Evolutionary conservation across 2,113 vertebrate species (phyloP), one percentile per base, ranked within the genome.

Genomic region (Columba livia): DNA sequence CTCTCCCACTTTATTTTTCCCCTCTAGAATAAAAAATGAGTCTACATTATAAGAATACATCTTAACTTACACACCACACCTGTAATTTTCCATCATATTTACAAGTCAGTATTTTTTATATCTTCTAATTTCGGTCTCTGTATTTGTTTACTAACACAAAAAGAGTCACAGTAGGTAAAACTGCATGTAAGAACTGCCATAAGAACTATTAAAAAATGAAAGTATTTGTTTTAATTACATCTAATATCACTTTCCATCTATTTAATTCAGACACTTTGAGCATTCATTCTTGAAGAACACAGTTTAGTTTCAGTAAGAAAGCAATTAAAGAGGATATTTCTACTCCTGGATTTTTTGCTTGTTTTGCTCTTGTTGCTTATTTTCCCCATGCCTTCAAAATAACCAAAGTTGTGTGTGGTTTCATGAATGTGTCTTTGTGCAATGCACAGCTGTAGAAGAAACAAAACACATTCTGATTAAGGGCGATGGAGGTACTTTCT

Each of bases 361-460:
- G 53, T 51, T 96, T 90, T 85, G 31, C 23, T 88, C 40, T 36
- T 36, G 6, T 58, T 83, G 4, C 17, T 83, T 79, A 28, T 94
- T 95, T 95, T 90, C 28, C 21, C 40, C 1, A 0, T 57, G 44
- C 10, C 25, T 94, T 90, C 73, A 58, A 89, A 93, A 92, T 74
- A 89, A 67, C 36, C 34, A 10, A 17, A 90, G 50, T 50, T 69
- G 29, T 84, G 32, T 72, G 26, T 26, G 31, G 34, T 57, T 88
- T 69, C 62, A 85, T 96, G 79, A 96, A 93, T 70, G 42, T 78
- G 36, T 85, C 89, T 85, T 79, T 96, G 90, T 95, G 57, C 44
- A 61, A n/a, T 3, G 50, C 36, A 88, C 94, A 96, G 95, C 94
- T 96, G 93, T 83, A 94, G 56, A 83, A 96, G 47, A 93, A 96